Conservation (phyloP, 2,888 invertebrate species). For the Eupithecia exiguata region DNA sequence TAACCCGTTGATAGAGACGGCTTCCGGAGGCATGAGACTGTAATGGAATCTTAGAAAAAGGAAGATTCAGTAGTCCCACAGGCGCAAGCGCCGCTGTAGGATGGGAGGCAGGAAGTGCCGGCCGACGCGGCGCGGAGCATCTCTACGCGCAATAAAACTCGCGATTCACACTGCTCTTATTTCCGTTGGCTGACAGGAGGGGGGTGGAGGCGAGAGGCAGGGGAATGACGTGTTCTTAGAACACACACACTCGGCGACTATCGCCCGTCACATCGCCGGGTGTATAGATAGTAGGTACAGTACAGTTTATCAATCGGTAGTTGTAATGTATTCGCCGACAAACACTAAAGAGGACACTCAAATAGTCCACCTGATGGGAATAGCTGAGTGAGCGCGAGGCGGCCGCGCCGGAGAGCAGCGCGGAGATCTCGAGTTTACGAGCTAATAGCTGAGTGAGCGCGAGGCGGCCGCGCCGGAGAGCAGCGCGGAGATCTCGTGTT, state of each 20-base stretch:
- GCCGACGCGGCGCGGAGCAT: constrained; percentile 11
- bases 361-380: constrained; percentile 29
- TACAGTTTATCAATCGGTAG: neutral
- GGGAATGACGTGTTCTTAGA: constrained; percentile 49
- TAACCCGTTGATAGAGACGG: too few relatives aligned
- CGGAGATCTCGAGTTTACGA: too few relatives aligned
- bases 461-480: too few relatives aligned
- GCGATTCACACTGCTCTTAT: constrained; percentile 44
- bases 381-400: too few relatives aligned
- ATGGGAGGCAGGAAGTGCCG: neutral
- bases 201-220: constrained; percentile 5
- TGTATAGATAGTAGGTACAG: too few relatives aligned
- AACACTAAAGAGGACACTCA: constrained; percentile 34
- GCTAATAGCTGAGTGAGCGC: too few relatives aligned
- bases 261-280: constrained; percentile 35
- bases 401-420: too few relatives aligned
- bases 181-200: constrained; percentile 41
- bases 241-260: constrained; percentile 31
- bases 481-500: too few relatives aligned
- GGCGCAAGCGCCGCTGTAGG: neutral
- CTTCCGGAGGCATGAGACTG: too few relatives aligned
- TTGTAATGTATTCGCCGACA: constrained; percentile 45
- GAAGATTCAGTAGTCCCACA: neutral
- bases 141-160: constrained; percentile 29
- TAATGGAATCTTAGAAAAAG: too few relatives aligned